Percentiles rank a stretch among this genome's conserved stretches.
phyloP scores from a whole-genome alignment of 2,113 vertebrate species.

The Stegastes partitus region DNA sequence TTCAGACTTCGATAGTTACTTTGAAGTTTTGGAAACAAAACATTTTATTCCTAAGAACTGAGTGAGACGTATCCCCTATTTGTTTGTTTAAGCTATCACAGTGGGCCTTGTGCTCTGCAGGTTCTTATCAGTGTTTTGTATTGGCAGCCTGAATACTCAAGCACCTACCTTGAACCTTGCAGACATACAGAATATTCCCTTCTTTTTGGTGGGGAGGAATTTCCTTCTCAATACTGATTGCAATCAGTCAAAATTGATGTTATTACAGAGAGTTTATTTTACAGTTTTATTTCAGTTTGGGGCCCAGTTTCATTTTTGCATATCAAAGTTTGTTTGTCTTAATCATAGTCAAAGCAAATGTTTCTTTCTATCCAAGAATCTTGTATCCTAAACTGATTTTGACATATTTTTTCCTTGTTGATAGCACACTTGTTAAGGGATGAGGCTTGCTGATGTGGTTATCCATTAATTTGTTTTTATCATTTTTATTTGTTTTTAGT shows the following conservation, averaged over 20 bases:
- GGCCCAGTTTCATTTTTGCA: neutral
- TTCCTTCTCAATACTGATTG: neutral
- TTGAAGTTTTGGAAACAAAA: conserved; percentile 29
- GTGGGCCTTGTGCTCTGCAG: conserved; percentile 1
- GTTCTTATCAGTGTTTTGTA: conserved; percentile 69
- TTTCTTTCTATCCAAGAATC: neutral
- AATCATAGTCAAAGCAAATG: neutral
- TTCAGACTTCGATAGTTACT: conserved; percentile 7
- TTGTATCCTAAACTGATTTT: neutral
- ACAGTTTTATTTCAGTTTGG: neutral
- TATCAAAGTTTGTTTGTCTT: neutral
- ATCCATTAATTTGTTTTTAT: conserved; percentile 3
- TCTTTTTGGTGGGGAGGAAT: conserved; percentile 7
- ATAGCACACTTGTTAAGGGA: neutral
- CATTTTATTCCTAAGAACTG: conserved; percentile 14
- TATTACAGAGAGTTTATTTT: neutral
- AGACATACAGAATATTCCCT: conserved; percentile 47
- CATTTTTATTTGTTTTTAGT: conserved; percentile 29
- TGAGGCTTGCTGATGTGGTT: neutral
- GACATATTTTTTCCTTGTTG: neutral
- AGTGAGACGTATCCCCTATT: neutral
- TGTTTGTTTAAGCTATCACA: conserved; percentile 29
- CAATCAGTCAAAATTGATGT: neutral
- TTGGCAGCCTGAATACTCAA: conserved; percentile 20
- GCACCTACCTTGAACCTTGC: conserved; percentile 24